Base-by-base conservation (phyloP, 2,888 invertebrate genomes). In the Agrotis ipsilon region DNA sequence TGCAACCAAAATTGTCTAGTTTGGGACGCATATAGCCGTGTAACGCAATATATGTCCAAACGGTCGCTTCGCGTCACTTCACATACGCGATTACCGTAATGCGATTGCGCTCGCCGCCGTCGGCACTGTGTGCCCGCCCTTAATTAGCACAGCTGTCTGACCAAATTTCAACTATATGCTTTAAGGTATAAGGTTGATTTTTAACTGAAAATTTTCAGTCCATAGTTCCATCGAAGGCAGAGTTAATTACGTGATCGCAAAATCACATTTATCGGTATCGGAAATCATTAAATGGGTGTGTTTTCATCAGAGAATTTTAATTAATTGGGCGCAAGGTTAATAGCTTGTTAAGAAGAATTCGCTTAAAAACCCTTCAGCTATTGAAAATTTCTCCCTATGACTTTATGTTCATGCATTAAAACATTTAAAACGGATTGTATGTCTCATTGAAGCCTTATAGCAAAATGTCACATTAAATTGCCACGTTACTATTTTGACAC, bases 21-120 rank as follows among this genome's bases (percentile, higher is more conserved):
- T 55, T 27, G n/a, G 46, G 54, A 64, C 66, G 63, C 71, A 70
- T 57, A 73, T 73, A 71, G 9, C 45, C 58, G 57, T 70, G 45
- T 82, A 75, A 80, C 48, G 63, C 57, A 78, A 82, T 78, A 72
- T 71, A 74, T 65, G 67, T 63, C 68, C 63, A 77, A 67, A 68
- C 81, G 72, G 72, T 69, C 76, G 80, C 68, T 54, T 73, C 88
- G 89, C 91, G 85, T 91, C 93, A 89, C 88, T 88, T 88, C 89
- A 84, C 89, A 90, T 84, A 92, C 78, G 78, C 89, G 91, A 92
- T 92, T 92, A 93, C 81, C 75, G 87, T 89, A 89, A 92, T 86
- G 79, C 86, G 86, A 90, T 92, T 87, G 78, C 75, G 78, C 72
- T 78, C 75, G 84, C 89, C 75, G 84, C 89, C 87, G 75, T 83